Evolutionary conservation across 1,140 invertebrate species (phyloP).

Genomic region (Cyclargus thomasi): DNA sequence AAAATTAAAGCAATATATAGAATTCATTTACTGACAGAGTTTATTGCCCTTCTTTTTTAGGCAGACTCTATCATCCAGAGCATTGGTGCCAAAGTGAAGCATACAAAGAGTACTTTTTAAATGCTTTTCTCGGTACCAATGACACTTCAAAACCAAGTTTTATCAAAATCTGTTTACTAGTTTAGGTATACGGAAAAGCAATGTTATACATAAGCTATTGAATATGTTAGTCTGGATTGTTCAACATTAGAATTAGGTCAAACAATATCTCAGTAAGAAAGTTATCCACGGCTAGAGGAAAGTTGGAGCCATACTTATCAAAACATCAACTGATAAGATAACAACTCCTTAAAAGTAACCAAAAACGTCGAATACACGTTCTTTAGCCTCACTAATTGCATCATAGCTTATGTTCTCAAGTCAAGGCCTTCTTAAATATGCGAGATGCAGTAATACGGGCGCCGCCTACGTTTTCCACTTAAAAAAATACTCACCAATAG

Average conservation of each 20-base stretch:
- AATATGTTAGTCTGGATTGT: too few relatives aligned
- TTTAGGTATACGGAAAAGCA: too few relatives aligned
- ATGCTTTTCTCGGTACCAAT: too few relatives aligned
- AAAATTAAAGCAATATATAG: too few relatives aligned
- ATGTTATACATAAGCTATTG: too few relatives aligned
- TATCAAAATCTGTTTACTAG: too few relatives aligned
- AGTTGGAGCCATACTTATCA: constrained; percentile 42
- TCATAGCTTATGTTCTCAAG: constrained; percentile 36
- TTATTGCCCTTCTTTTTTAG: too few relatives aligned
- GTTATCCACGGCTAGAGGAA: constrained; percentile 24
- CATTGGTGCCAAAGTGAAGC: too few relatives aligned
- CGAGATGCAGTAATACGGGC: constrained; percentile 12
- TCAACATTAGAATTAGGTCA: background rate
- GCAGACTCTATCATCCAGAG: too few relatives aligned
- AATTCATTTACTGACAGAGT: too few relatives aligned
- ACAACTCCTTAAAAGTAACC: constrained; percentile 27
- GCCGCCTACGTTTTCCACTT: constrained; percentile 3
- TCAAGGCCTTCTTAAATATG: constrained; percentile 44
- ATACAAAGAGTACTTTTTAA: too few relatives aligned
- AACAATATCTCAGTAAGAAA: background rate
- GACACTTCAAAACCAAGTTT: too few relatives aligned
- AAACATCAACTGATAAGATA: constrained; percentile 50
- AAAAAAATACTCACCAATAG: constrained; percentile 45
- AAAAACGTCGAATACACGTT: constrained; percentile 20
- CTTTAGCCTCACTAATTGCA: constrained; percentile 36